Conservation (phyloP, 2,888 invertebrate species). For the Coecobrya sp. region DNA sequence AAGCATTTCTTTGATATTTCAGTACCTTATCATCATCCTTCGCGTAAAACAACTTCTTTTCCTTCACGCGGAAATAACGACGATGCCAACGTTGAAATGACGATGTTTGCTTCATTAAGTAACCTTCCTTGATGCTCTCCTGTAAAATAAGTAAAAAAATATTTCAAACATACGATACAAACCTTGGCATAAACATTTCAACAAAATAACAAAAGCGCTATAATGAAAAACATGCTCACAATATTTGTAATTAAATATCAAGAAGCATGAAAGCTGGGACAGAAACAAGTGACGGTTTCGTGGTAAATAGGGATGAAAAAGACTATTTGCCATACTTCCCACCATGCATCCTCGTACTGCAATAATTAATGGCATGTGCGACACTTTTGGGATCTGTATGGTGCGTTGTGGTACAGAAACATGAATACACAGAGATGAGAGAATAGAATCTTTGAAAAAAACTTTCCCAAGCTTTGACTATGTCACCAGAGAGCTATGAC, state of each 20-base stretch:
- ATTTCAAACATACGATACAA: neutral
- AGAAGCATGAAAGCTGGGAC: neutral
- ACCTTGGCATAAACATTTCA: neutral
- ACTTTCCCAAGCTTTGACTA: neutral
- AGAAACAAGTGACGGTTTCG: neutral
- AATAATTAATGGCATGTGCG: constrained; percentile 24
- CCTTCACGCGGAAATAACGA: constrained; percentile 94
- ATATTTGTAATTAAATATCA: neutral
- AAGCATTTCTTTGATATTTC: constrained; percentile 34
- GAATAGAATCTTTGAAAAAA: neutral
- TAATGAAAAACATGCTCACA: neutral
- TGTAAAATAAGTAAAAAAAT: constrained; percentile 84
- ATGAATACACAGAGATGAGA: neutral
- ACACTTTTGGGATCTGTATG: neutral
- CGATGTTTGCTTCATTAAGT: constrained; percentile 95
- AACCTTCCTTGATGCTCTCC: constrained; percentile 93
- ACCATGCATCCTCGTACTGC: neutral
- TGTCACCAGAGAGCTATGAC: neutral
- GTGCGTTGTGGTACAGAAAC: neutral
- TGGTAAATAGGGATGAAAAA: neutral
- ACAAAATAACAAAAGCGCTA: neutral
- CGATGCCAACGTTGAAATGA: constrained; percentile 95
- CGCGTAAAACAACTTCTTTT: constrained; percentile 94
- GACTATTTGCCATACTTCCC: neutral
- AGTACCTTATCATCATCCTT: constrained; percentile 95